These are phyloP conservation scores for Pipistrellus nathusii DNA, from an alignment of 2,797 vertebrate genomes.

Conservation along the genomic window DNA sequence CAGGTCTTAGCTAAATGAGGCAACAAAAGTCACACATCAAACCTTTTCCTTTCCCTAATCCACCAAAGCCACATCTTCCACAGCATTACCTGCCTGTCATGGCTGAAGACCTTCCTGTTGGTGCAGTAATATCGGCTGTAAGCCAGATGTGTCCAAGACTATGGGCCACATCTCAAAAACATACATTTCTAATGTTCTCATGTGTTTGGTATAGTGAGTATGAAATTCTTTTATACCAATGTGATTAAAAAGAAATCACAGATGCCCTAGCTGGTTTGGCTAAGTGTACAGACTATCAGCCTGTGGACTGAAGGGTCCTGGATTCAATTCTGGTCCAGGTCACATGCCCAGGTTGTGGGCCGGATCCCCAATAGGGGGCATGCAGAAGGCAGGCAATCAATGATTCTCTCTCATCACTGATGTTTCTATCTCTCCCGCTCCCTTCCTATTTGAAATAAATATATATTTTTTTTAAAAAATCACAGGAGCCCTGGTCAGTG, in stretches of 20 bases:
- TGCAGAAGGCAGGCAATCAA: too few species aligned
- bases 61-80: constrained; percentile 70
- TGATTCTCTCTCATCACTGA: too few species aligned
- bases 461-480: too few species aligned
- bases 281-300: too few species aligned
- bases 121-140: constrained; percentile 62
- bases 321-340: too few species aligned
- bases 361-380: too few species aligned
- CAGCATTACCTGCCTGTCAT: constrained; percentile 61
- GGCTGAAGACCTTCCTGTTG: neutral
- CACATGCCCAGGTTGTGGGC: too few species aligned
- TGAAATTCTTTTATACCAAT: constrained; percentile 52
- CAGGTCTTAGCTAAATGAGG: constrained; percentile 51
- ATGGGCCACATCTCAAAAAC: constrained; percentile 62
- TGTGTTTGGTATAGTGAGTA: neutral
- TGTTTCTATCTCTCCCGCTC: too few species aligned
- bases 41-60: constrained; percentile 42
- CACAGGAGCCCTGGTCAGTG: too few species aligned
- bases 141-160: constrained; percentile 59
- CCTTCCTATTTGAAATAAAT: too few species aligned
- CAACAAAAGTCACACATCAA: constrained; percentile 68
- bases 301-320: too few species aligned
- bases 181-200: constrained; percentile 15
- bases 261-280: too few species aligned
- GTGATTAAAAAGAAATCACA: constrained; percentile 57